These are phyloP conservation scores for Alviniconcha marisindica DNA, from an alignment of 1,140 invertebrate species.

Conservation along the genomic window DNA sequence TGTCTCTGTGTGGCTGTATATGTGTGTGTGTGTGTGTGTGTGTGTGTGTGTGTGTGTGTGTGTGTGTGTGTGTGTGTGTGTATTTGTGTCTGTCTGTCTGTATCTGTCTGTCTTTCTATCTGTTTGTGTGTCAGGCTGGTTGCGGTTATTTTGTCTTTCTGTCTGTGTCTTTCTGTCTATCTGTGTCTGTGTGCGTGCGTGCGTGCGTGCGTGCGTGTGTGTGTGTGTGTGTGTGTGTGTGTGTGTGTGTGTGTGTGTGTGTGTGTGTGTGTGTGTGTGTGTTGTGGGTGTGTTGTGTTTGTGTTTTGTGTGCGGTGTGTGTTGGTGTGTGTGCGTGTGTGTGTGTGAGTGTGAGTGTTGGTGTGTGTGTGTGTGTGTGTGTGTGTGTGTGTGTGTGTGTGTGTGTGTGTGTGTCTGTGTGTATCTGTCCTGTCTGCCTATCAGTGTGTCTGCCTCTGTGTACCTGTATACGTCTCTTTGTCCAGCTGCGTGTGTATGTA, in stretches of 20 bases:
- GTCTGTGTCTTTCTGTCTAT: not conserved
- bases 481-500: no score
- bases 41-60: not conserved
- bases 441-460: no score
- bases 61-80: not conserved
- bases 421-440: no score
- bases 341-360: no score
- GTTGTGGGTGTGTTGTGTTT: no score
- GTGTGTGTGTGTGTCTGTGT: no score
- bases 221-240: not conserved
- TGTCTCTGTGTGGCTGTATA: not conserved
- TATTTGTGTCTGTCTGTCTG: not conserved
- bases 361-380: no score
- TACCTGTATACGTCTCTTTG: no score
- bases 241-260: not conserved
- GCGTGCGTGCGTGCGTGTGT: not conserved
- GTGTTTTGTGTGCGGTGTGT: no score
- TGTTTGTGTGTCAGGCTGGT: not conserved
- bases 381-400: no score
- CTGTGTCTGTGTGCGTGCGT: not conserved
- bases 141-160: not conserved
- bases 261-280: not conserved
- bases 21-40: not conserved
- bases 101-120: no score
- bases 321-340: no score